Percentiles rank a stretch among this genome's conserved stretches.
Evolutionary conservation across 2,888 invertebrate genomes (phyloP).

Genomic region (Desoria tigrina): DNA sequence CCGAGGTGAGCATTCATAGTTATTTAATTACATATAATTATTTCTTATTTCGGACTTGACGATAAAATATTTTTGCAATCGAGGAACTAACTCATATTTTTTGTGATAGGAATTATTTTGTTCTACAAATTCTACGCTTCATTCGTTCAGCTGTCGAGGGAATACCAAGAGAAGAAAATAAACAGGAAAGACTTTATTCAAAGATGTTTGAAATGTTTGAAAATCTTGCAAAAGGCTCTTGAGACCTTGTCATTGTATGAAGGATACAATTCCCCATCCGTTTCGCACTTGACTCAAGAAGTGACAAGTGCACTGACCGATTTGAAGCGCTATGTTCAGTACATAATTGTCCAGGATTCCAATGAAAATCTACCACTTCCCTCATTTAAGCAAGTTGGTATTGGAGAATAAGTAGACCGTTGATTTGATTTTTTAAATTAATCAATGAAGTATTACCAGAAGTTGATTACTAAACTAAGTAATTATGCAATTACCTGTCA

Average conservation of each 20-base stretch:
- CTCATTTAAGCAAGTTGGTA: background rate
- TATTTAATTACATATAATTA: background rate
- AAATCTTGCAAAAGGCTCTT: conserved; percentile 41
- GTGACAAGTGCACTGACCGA: conserved; percentile 36
- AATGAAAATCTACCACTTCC: background rate
- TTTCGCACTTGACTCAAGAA: conserved; percentile 40
- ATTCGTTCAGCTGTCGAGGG: conserved; percentile 32
- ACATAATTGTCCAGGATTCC: background rate
- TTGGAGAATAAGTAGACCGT: background rate
- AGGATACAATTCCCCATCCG: conserved; percentile 33
- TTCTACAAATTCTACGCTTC: conserved; percentile 44
- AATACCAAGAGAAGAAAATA: conserved; percentile 30
- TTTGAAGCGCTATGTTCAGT: conserved; percentile 23
- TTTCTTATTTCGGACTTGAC: background rate
- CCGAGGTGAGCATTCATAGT: conserved; percentile 43
- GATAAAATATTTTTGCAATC: background rate
- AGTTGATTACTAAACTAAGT: too few species aligned
- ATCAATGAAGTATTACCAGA: too few species aligned
- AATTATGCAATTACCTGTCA: too few species aligned
- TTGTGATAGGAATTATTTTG: conserved; percentile 40
- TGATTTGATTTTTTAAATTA: too few species aligned
- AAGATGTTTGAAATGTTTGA: conserved; percentile 36
- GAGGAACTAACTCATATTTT: too few species aligned
- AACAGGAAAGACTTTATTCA: conserved; percentile 41
- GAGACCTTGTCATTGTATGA: conserved; percentile 44